These are phyloP conservation scores for Myotis davidii DNA, from an alignment of 2,113 vertebrate genomes.

Conservation along the genomic window DNA sequence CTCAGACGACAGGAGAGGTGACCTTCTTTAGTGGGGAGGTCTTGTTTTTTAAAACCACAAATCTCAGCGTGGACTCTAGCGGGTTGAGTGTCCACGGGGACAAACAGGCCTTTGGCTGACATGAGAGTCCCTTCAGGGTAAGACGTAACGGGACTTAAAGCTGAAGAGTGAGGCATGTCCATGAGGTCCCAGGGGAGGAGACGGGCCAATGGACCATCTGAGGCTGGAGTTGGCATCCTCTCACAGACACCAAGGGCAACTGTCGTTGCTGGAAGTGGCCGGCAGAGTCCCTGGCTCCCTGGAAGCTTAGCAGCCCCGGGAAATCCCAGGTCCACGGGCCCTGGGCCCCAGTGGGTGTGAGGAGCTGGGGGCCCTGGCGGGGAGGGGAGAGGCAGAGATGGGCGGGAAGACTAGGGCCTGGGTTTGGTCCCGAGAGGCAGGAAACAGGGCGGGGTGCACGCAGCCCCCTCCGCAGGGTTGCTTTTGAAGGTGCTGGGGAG, in stretches of 20 bases:
- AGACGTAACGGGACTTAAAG: not conserved
- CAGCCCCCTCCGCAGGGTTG: not conserved
- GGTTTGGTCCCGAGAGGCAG: not conserved
- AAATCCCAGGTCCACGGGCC: not conserved
- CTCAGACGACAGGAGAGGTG: not conserved
- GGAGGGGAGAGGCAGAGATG: not conserved
- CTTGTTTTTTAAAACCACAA: not conserved
- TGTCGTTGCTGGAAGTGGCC: not conserved
- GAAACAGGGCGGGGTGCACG: not conserved
- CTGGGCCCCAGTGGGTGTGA: not conserved
- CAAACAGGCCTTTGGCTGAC: rapidly evolving
- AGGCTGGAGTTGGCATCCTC: not conserved
- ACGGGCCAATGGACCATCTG: no score
- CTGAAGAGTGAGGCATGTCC: not conserved
- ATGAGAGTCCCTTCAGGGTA: not conserved
- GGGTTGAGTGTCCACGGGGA: not conserved
- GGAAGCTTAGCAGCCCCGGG: not conserved
- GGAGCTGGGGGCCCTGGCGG: not conserved
- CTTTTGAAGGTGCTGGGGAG: not conserved
- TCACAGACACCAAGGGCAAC: not conserved
- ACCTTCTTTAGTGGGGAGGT: not conserved
- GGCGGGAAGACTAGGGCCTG: no score
- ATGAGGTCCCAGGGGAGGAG: not conserved
- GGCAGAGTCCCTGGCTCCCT: not conserved
- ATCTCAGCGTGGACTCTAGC: constrained; percentile 27